Percentiles rank a stretch among this genome's conserved stretches.
Conservation (phyloP, 2,888 invertebrate species). For the Omphaloscelis lunosa region DNA sequence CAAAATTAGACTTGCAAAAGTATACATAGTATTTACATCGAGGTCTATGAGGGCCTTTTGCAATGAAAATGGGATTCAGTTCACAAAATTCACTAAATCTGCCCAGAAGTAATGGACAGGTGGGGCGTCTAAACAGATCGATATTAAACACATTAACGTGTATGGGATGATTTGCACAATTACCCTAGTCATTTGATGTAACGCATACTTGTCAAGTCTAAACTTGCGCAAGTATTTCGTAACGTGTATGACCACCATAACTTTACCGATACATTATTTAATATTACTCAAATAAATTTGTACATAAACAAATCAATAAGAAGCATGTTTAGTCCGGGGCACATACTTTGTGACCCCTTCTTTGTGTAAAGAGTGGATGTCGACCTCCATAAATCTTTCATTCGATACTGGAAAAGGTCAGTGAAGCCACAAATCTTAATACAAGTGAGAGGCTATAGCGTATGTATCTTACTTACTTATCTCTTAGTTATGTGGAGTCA, state of each 20-base stretch:
- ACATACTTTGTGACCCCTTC: constrained; percentile 69
- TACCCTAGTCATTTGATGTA: background rate
- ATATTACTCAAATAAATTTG: background rate
- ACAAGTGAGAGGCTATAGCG: constrained; percentile 47
- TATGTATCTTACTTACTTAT: background rate
- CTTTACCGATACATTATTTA: background rate
- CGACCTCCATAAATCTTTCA: constrained; percentile 85
- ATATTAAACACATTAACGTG: background rate
- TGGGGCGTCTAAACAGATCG: too few relatives aligned
- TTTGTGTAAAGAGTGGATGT: constrained; percentile 78
- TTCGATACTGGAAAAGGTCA: constrained; percentile 78
- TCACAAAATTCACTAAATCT: too few relatives aligned
- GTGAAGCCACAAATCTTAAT: constrained; percentile 69
- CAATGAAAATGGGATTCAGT: too few relatives aligned
- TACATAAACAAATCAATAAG: constrained; percentile 49
- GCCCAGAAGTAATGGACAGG: too few relatives aligned
- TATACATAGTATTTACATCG: too few relatives aligned
- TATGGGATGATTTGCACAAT: background rate
- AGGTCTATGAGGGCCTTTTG: too few relatives aligned
- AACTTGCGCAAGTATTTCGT: background rate
- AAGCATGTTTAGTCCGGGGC: constrained; percentile 42
- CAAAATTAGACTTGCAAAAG: background rate
- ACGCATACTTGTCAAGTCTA: background rate
- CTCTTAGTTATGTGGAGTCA: background rate
- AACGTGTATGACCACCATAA: background rate